Percentiles rank a stretch among this genome's conserved stretches.
Conservation (phyloP, 2,113 vertebrate species). For the Plecotus auritus region DNA sequence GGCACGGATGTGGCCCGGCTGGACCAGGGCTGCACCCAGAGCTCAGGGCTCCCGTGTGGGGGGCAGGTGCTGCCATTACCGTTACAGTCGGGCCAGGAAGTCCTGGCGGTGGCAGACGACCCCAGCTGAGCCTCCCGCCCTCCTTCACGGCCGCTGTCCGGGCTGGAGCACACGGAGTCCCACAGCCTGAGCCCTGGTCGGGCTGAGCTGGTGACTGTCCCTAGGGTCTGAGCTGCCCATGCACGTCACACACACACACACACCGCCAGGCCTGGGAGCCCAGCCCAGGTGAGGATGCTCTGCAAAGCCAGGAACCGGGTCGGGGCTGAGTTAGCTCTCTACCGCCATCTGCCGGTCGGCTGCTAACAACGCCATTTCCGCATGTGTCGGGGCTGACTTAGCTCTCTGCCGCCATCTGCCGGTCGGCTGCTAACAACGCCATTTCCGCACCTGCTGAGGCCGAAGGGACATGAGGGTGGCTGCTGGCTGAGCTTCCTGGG, state of each 20-base stretch:
- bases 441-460: background rate
- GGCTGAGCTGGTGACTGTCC: background rate
- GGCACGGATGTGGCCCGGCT: background rate
- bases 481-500: background rate
- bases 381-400: too few relatives aligned
- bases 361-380: constrained; percentile 10
- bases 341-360: background rate
- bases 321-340: background rate
- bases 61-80: too few relatives aligned
- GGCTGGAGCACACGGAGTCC: background rate
- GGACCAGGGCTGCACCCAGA: background rate
- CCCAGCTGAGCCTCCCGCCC: rapidly evolving
- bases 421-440: background rate
- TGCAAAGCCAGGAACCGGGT: background rate
- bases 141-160: background rate
- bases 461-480: background rate
- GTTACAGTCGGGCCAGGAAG: rapidly evolving
- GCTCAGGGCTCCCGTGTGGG: too few relatives aligned
- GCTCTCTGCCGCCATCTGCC: background rate
- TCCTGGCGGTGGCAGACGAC: background rate
- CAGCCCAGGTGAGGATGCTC: background rate
- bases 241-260: too few relatives aligned
- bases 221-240: background rate
- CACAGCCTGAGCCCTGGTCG: background rate
- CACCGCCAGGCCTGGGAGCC: too few relatives aligned